These are phyloP conservation scores for Steinernema scapterisci DNA, from an alignment of 2,888 invertebrate species.

Conservation along the genomic window DNA sequence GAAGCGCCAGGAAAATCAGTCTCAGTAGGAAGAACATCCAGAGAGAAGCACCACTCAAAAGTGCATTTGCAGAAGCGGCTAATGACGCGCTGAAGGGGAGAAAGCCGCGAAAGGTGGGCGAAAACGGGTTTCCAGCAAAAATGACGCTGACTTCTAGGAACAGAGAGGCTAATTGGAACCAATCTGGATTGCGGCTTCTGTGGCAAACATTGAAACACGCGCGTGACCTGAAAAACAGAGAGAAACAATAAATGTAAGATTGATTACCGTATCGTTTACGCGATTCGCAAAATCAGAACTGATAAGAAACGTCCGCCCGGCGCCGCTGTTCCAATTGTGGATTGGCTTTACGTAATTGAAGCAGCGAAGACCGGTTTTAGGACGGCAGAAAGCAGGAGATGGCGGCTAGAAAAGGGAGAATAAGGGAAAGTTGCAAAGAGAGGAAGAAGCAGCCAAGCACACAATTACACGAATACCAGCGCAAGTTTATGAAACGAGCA, in stretches of 20 bases:
- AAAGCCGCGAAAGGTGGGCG: not conserved
- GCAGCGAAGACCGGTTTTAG: not conserved
- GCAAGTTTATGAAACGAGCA: no score
- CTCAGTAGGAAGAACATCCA: not conserved
- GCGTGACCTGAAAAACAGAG: conserved; percentile 27
- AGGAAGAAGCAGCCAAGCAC: no score
- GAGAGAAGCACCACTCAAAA: not conserved
- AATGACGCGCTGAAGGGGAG: no score
- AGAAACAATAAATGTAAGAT: conserved; percentile 2
- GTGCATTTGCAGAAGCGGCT: conserved; percentile 19
- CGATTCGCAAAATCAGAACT: no score
- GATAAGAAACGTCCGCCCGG: no score
- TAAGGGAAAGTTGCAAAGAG: not conserved
- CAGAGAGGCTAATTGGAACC: conserved; percentile 5
- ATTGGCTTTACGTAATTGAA: not conserved
- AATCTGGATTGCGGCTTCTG: not conserved
- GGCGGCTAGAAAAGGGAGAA: no score
- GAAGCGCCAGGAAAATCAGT: no score
- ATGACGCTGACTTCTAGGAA: not conserved
- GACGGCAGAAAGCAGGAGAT: no score
- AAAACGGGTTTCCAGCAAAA: conserved; percentile 9
- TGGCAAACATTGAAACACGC: not conserved
- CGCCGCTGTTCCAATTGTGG: no score
- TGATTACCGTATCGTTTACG: conserved; percentile 11
- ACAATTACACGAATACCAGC: no score